Evolutionary conservation across 2,888 invertebrate genomes (phyloP), one percentile per base, ranked within the genome.

Genomic region (Lathronympha strigana): DNA sequence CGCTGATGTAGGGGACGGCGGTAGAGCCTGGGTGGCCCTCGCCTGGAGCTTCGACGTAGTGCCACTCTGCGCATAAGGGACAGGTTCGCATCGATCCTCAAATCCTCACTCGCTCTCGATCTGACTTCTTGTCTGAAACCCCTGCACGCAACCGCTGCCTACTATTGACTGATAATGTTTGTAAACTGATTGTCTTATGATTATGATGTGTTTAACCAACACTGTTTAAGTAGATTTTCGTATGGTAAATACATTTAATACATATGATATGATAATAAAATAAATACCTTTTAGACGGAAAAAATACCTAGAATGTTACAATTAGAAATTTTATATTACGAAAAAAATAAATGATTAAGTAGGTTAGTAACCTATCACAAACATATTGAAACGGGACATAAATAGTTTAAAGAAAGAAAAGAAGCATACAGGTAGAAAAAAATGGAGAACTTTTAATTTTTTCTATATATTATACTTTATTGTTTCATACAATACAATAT

Each of bases 31-130:
- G 40, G 43, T 43, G 19, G 64, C 61, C 50, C 64, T 60, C 74
- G 62, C 68, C 76, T 71, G 86, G 83, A 71, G 79, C 76, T 73
- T 72, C 83, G 73, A 87, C 79, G 83, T 79, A 81, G 79, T 83
- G 87, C 88, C 88, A 88, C 73, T 82, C 88, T 88, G 72, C n/a
- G 19, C 15, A 66, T 45, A 60, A 67, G 68, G 57, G 60, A 68
- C 66, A 67, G 19, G 33, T 40, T 61, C 57, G 50, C 45, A 38
- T 40, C 58, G 45, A 43, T 51, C 33, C 50, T 23, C 60, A 28
- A 36, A 43, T 51, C 33, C 50, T 23, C 60, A 28, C 53, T 53
- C 61, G 33, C 28, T 40, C 25, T 9, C 25, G 21, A 60, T 61
- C 53, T 38, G 55, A 33, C 50, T 17, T 54, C 47, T 21, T 21